A percentile compares a stretch with the other conserved stretches of the same genome.
phyloP scores from a whole-genome alignment of 2,797 vertebrate genomes.

The Scleropages formosus region DNA sequence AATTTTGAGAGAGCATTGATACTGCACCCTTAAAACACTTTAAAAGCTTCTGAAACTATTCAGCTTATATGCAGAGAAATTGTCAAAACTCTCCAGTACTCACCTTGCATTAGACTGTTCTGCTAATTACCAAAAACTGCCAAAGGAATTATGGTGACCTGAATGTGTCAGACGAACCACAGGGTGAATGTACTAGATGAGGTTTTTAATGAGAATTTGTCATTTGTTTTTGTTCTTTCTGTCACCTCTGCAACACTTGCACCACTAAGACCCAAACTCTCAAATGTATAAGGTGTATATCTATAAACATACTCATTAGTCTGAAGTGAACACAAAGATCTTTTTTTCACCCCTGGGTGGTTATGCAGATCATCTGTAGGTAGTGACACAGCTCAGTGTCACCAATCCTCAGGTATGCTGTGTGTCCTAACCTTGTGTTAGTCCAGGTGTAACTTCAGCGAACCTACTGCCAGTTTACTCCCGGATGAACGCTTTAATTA shows the following conservation, averaged over 20 bases:
- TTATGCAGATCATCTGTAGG: too few species aligned
- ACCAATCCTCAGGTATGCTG: too few species aligned
- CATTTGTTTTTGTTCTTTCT: background rate
- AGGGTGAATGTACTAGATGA: background rate
- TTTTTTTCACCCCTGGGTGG: background rate
- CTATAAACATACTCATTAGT: background rate
- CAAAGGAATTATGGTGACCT: constrained; percentile 2
- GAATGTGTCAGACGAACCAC: background rate
- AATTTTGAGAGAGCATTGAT: background rate
- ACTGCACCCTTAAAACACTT: background rate
- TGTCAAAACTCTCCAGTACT: background rate
- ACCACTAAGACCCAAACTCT: background rate
- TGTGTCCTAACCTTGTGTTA: too few species aligned
- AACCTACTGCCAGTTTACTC: too few species aligned
- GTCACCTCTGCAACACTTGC: background rate
- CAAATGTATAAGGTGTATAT: background rate
- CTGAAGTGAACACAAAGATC: background rate
- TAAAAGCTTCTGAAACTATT: background rate
- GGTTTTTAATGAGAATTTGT: constrained; percentile 14
- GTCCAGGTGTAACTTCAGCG: too few species aligned
- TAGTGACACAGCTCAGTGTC: too few species aligned
- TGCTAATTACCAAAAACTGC: background rate
- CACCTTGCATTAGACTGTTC: background rate
- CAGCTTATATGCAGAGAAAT: background rate
- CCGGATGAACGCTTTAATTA: too few species aligned